A percentile compares a stretch with the other conserved stretches of the same genome.
These are phyloP conservation scores for Apis florea DNA, from an alignment of 1,140 invertebrate genomes.

Conservation along the genomic window DNA sequence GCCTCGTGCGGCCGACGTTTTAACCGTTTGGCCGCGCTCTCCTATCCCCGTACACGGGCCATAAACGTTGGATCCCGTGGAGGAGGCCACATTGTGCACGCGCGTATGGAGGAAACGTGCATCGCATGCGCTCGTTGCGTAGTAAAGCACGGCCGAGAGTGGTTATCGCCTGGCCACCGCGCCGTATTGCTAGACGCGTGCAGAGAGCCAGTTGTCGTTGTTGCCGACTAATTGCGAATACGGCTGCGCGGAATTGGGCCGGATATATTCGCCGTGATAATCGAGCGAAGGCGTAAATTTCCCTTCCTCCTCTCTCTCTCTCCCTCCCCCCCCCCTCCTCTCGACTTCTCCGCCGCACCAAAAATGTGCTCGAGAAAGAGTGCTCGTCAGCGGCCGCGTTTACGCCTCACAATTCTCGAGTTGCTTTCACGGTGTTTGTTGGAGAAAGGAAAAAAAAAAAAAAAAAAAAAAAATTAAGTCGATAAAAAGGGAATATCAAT, in stretches of 20 bases:
- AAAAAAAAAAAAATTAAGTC: too few relatives aligned
- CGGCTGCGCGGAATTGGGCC: constrained; percentile 6
- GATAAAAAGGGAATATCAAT: too few relatives aligned
- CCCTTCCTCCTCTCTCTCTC: too few relatives aligned
- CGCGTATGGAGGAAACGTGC: constrained; percentile 28
- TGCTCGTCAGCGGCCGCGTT: too few relatives aligned
- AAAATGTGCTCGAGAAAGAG: too few relatives aligned
- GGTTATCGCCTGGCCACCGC: constrained; percentile 26
- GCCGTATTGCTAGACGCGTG: constrained; percentile 13
- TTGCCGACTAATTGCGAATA: constrained; percentile 26
- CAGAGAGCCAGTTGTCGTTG: constrained; percentile 15
- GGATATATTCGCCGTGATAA: not conserved
- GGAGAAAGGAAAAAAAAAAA: too few relatives aligned
- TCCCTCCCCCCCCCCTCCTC: too few relatives aligned
- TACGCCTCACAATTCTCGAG: too few relatives aligned
- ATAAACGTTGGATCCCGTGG: constrained; percentile 24
- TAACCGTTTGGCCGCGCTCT: constrained; percentile 34
- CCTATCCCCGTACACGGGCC: not conserved
- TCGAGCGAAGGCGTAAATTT: not conserved
- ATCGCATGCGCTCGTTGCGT: constrained; percentile 8
- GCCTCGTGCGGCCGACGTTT: constrained; percentile 43
- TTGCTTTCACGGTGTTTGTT: too few relatives aligned
- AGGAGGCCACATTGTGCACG: constrained; percentile 29
- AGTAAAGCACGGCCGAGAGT: constrained; percentile 13
- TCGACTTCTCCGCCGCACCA: too few relatives aligned